Conservation (phyloP, 2,888 invertebrate genomes). For the Calliscelio sp. region DNA sequence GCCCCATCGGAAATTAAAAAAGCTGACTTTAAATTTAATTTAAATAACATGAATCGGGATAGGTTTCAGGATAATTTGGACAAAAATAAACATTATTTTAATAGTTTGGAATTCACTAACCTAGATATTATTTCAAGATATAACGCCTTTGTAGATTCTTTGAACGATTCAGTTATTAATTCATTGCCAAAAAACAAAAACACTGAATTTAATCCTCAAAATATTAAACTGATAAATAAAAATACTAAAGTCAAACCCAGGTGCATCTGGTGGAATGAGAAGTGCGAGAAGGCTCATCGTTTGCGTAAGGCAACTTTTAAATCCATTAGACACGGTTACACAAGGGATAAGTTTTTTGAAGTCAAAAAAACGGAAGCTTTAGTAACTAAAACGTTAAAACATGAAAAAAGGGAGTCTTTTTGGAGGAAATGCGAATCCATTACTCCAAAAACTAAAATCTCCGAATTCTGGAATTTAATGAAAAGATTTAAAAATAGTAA, state of each 20-base stretch:
- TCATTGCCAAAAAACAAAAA: neutral
- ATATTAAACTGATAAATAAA: neutral
- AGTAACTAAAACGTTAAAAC: slow-evolving; percentile 3
- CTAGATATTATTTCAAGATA: slow-evolving; percentile 26
- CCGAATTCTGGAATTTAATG: slow-evolving; percentile 47
- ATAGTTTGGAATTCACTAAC: slow-evolving; percentile 25
- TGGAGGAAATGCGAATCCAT: slow-evolving; percentile 31
- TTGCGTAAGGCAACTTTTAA: slow-evolving; percentile 40
- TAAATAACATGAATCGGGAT: slow-evolving; percentile 26
- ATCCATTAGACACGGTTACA: slow-evolving; percentile 18
- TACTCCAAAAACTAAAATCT: slow-evolving; percentile 1
- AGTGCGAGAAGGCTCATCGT: slow-evolving; percentile 24
- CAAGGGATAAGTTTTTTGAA: slow-evolving; percentile 10
- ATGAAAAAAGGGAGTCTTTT: slow-evolving; percentile 35
- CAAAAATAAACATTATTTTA: neutral
- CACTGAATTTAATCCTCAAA: no score
- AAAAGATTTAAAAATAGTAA: slow-evolving; percentile 47
- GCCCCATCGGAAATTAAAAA: neutral
- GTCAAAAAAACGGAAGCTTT: slow-evolving; percentile 38
- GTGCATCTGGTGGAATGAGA: slow-evolving; percentile 59
- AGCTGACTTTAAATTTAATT: slow-evolving; percentile 44
- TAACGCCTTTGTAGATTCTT: slow-evolving; percentile 10
- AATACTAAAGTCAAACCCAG: slow-evolving; percentile 2
- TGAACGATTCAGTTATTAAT: neutral
- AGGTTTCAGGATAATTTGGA: neutral